phyloP scores from a whole-genome alignment of 2,888 invertebrate genomes.

The Pristionchus entomophagus region DNA sequence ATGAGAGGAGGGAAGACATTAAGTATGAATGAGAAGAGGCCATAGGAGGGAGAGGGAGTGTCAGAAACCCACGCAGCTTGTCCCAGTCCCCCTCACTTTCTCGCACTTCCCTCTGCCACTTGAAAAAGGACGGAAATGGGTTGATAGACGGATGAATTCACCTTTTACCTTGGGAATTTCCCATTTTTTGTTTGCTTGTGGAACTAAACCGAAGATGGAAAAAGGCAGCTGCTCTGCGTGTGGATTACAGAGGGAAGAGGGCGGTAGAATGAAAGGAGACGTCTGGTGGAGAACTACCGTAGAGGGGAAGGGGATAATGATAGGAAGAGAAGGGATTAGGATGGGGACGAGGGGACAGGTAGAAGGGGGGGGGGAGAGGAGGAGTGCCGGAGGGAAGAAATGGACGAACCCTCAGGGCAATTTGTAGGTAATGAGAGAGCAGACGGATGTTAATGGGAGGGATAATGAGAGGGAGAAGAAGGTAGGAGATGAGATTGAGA shows the following conservation, averaged over 20 bases:
- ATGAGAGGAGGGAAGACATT: constrained; percentile 11
- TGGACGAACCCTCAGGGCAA: background rate
- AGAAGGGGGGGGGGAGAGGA: background rate
- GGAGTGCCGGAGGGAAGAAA: background rate
- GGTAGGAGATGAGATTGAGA: constrained; percentile 2
- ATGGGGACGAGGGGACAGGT: background rate
- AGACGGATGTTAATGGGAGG: background rate
- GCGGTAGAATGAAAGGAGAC: background rate
- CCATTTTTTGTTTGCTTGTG: background rate
- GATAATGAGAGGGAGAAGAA: constrained; percentile 1
- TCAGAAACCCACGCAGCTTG: constrained; percentile 23
- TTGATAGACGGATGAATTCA: background rate
- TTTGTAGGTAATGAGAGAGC: constrained; percentile 36
- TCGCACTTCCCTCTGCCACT: constrained; percentile 21
- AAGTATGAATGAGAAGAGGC: constrained; percentile 25
- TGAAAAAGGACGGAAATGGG: background rate
- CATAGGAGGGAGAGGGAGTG: background rate
- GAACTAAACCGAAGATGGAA: too few species aligned
- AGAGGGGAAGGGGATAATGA: background rate
- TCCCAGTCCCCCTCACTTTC: constrained; percentile 3
- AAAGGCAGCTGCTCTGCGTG: background rate
- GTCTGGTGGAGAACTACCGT: background rate
- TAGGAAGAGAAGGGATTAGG: background rate
- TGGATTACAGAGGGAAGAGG: background rate
- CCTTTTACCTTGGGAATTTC: background rate